Conservation (phyloP, 2,113 vertebrate species). For the Spermophilus dauricus region DNA sequence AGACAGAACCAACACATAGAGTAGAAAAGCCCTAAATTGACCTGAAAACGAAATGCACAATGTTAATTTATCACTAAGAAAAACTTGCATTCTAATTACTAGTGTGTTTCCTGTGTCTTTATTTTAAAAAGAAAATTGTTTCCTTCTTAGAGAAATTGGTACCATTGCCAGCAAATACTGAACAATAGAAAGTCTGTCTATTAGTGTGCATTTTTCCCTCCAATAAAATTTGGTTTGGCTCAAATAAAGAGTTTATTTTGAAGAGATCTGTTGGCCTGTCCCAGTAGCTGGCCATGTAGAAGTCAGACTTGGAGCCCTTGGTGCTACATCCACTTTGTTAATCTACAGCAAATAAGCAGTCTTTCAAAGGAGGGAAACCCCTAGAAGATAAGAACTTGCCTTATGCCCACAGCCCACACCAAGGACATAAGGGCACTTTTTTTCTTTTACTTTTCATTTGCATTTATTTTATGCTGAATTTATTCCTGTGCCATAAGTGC, state of each 20-base stretch:
- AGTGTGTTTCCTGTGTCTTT: not conserved
- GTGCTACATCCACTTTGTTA: not conserved
- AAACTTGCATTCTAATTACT: not conserved
- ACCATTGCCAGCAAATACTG: not conserved
- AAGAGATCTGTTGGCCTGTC: not conserved
- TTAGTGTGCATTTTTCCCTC: no score
- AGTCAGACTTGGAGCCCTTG: rapidly evolving
- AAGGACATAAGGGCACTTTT: not conserved
- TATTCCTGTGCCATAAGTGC: no score
- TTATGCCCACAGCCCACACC: not conserved
- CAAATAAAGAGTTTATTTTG: not conserved
- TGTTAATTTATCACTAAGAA: not conserved
- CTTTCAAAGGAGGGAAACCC: not conserved
- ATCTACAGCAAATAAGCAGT: not conserved
- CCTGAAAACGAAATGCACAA: not conserved
- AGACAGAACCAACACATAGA: not conserved
- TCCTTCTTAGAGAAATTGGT: not conserved
- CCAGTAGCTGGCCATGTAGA: not conserved
- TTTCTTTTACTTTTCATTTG: no score
- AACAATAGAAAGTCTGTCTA: not conserved
- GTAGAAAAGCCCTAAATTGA: not conserved
- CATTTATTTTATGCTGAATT: no score
- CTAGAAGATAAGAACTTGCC: not conserved
- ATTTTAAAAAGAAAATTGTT: not conserved
- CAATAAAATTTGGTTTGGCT: not conserved